Base-by-base conservation (phyloP, 2,888 invertebrate species). In the Papilio elwesi region DNA sequence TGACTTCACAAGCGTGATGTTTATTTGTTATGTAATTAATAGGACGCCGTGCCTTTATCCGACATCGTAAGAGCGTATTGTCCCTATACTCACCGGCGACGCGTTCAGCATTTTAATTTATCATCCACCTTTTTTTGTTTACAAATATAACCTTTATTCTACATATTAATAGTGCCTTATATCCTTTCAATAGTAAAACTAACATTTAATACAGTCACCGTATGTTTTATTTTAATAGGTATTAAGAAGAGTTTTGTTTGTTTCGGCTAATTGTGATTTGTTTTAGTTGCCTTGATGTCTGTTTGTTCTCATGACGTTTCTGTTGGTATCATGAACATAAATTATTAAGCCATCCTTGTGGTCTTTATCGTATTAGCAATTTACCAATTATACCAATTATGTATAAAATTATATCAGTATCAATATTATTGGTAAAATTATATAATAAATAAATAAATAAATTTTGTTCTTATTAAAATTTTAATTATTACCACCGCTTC, bases 51-150 rank as follows among this genome's bases (percentile, higher is more conserved):
- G 49, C 67, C 68, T 72, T 62, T 68, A 49, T 68, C 64, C 55
- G 68, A 53, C 68, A 53, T 53, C 69, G 57, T 65, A 69, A 69
- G 68, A 65, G 52, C 68, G 55, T 68, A 69, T 57, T 68, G 72
- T 72, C 51, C 53, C 68, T 71, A 49, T 66, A 66, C 71, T 51
- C 51, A 69, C 68, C 51, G 16, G n/a, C 55, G 65, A 73, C 52
- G 65, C 57, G 68, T 57, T 65, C 47, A 48, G 73, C 57, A 69
- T 73, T 69, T 73, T 69, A 73, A 73, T 73, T 51, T 36, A 49
- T n/a, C n/a, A 57, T 64, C 8, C 48, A 52, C n/a, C 47, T 59
- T 36, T 43, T 10, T 13, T 43, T n/a, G 10, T 48, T 55, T 4
- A 13, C 68, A 49, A 64, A 49, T 55, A 49, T 55, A 72, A 13